Evolutionary conservation across 2,113 vertebrate genomes (phyloP).

Genomic region (Chloroceryle aenea): DNA sequence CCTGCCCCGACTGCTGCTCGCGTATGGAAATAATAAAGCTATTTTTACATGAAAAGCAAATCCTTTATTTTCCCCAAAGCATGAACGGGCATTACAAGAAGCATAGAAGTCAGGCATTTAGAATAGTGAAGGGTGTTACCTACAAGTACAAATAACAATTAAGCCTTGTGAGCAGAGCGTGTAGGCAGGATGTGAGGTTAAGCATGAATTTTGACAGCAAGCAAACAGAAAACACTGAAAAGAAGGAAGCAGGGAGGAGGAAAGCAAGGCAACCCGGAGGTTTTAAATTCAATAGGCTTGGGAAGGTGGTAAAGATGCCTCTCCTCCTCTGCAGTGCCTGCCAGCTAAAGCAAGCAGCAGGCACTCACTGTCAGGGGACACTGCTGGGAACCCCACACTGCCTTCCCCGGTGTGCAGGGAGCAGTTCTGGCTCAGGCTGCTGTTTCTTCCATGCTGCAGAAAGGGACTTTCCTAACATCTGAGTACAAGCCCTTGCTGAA

Average conservation of each 20-base stretch:
- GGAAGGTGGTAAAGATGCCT: background rate
- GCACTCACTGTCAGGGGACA: background rate
- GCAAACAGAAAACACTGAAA: background rate
- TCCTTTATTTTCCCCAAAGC: slow-evolving; percentile 8
- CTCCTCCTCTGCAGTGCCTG: background rate
- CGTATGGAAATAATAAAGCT: slow-evolving; percentile 39
- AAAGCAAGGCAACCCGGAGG: background rate
- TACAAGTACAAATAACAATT: background rate
- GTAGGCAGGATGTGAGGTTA: background rate
- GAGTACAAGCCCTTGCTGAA: background rate
- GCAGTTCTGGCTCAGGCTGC: background rate
- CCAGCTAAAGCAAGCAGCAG: background rate
- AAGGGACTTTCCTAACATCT: background rate
- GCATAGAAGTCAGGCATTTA: background rate
- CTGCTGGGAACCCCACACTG: background rate
- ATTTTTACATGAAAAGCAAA: slow-evolving; percentile 37
- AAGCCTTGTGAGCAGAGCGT: background rate
- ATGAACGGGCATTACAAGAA: background rate
- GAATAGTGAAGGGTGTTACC: background rate
- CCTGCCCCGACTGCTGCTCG: background rate
- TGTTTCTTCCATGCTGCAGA: background rate
- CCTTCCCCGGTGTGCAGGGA: background rate
- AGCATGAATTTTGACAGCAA: background rate
- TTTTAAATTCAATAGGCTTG: background rate
- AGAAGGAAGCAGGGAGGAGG: background rate